Percentiles rank a stretch among this genome's conserved stretches.
Conservation (phyloP, 2,888 invertebrate species). For the Tipula lateralis region DNA sequence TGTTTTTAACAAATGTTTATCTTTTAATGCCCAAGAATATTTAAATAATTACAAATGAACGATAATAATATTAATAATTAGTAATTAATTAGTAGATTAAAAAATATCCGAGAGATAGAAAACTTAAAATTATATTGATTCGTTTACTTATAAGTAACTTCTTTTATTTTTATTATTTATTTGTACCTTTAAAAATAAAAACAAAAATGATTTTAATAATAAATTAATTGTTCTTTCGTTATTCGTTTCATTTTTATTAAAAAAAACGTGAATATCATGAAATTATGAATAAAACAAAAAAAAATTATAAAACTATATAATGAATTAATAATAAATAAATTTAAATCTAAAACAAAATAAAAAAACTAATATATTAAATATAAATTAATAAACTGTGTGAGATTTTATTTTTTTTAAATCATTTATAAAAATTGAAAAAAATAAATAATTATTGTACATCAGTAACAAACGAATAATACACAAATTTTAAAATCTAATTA, state of each 20-base stretch:
- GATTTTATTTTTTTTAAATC: not conserved
- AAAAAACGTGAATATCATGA: not conserved
- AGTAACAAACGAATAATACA: not conserved
- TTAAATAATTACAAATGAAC: not conserved
- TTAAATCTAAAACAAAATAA: slow-evolving; percentile 11
- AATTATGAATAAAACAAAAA: not conserved
- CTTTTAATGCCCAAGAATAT: not conserved
- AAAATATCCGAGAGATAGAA: slow-evolving; percentile 6
- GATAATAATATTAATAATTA: not conserved
- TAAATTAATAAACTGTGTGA: not conserved
- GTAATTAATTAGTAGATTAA: slow-evolving; percentile 3
- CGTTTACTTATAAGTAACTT: not conserved
- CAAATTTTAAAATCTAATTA: slow-evolving; percentile 1
- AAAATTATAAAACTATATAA: not conserved
- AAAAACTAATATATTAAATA: not conserved
- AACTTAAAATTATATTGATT: not conserved
- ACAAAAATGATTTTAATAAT: not conserved
- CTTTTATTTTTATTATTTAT: slow-evolving; percentile 14
- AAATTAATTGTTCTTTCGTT: not conserved
- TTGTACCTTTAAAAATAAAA: not conserved
- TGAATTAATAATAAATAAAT: not conserved
- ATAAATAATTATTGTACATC: not conserved
- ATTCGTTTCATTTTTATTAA: not conserved
- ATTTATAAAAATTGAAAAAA: not conserved
- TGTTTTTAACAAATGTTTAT: not conserved